phyloP scores from a whole-genome alignment of 2,797 vertebrate genomes.

The Channa striata region DNA sequence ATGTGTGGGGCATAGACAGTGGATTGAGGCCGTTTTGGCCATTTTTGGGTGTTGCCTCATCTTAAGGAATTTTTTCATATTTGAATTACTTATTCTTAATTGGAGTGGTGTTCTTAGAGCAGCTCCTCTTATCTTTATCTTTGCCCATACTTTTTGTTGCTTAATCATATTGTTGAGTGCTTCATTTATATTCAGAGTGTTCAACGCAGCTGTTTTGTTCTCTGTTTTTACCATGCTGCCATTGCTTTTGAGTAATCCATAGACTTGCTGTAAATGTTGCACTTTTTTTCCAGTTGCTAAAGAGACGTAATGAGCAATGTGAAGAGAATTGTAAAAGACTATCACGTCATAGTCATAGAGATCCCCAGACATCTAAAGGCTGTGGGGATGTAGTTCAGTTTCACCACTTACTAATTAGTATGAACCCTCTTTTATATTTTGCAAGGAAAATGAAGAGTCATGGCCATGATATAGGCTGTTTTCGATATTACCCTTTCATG shows the following conservation, averaged over 20 bases:
- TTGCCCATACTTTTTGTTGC: conserved; percentile 42
- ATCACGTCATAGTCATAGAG: too few species aligned
- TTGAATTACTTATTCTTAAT: conserved; percentile 8
- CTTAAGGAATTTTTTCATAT: conserved; percentile 25
- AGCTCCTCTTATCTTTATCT: conserved; percentile 23
- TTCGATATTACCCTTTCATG: conserved; percentile 40
- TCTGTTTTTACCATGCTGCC: conserved; percentile 13
- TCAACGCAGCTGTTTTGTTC: conserved; percentile 60
- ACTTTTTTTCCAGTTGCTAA: conserved; percentile 33
- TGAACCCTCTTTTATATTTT: conserved; percentile 14
- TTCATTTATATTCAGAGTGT: conserved; percentile 59
- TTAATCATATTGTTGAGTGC: conserved; percentile 47
- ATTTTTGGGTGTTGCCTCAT: conserved; percentile 4
- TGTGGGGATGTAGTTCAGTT: conserved; percentile 54
- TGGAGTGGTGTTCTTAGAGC: conserved; percentile 6
- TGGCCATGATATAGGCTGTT: conserved; percentile 45
- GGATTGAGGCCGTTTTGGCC: too few species aligned
- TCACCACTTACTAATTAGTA: conserved; percentile 29
- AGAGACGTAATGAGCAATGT: conserved; percentile 52
- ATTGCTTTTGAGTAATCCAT: conserved; percentile 47
- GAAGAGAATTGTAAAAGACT: conserved; percentile 56
- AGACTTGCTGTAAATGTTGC: conserved; percentile 30
- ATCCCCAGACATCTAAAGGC: conserved; percentile 19
- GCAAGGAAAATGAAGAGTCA: conserved; percentile 30
- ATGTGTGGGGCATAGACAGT: too few species aligned